Evolutionary conservation across 2,888 invertebrate genomes (phyloP).

Genomic region (Epirrita christyi): DNA sequence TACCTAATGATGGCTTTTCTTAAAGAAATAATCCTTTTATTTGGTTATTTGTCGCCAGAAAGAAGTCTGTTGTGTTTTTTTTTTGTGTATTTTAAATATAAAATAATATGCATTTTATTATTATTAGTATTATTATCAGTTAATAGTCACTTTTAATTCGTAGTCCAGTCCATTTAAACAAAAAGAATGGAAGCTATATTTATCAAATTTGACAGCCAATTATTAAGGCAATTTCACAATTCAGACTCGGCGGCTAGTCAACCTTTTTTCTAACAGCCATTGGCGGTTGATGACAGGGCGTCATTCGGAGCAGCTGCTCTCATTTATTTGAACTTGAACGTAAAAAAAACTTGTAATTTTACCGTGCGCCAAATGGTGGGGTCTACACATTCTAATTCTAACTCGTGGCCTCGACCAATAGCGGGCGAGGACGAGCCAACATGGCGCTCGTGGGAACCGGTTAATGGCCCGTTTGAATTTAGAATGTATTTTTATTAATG

Average conservation of each 20-base stretch:
- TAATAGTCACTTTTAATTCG: too few species aligned
- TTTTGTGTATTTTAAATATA: too few species aligned
- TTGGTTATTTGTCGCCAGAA: too few species aligned
- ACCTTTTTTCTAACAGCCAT: slow-evolving; percentile 43
- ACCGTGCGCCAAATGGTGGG: slow-evolving; percentile 83
- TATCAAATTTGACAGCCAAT: slow-evolving; percentile 10
- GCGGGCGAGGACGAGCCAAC: slow-evolving; percentile 81
- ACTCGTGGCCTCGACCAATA: slow-evolving; percentile 80
- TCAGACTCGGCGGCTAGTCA: slow-evolving; percentile 5
- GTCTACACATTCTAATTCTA: slow-evolving; percentile 84
- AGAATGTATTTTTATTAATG: slow-evolving; percentile 82
- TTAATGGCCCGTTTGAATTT: slow-evolving; percentile 84
- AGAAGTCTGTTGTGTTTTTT: too few species aligned
- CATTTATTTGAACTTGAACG: slow-evolving; percentile 72
- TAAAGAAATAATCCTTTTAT: too few species aligned
- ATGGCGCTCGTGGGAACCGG: slow-evolving; percentile 84
- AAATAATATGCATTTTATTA: too few species aligned
- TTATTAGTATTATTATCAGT: too few species aligned
- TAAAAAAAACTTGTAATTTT: slow-evolving; percentile 77
- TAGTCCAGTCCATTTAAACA: neutral
- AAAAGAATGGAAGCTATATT: slow-evolving; percentile 1
- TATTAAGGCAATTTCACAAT: slow-evolving; percentile 4
- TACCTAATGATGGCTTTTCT: too few species aligned
- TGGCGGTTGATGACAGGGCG: slow-evolving; percentile 42
- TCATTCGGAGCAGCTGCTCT: slow-evolving; percentile 65